These are phyloP conservation scores for Drosophila heteroneura DNA, from an alignment of 2,888 invertebrate species.

Conservation along the genomic window DNA sequence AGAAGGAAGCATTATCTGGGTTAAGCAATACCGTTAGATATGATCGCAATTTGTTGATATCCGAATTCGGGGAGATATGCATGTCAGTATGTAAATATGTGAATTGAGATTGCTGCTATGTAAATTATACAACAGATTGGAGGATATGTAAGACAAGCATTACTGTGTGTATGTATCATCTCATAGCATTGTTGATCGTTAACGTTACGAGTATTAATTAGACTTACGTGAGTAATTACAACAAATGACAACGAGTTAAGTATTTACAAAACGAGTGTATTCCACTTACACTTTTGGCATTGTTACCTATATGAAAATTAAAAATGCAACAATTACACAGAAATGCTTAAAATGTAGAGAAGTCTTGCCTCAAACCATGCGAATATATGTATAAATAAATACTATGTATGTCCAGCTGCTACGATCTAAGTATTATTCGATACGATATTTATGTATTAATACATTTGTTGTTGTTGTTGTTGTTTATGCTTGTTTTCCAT, in stretches of 20 bases:
- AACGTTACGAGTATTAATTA: constrained; percentile 32
- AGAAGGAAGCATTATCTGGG: constrained; percentile 41
- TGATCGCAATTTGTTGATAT: constrained; percentile 36
- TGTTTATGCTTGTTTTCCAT: constrained; percentile 1
- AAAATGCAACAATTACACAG: constrained; percentile 69
- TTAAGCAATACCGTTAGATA: constrained; percentile 52
- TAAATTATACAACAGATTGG: constrained; percentile 42
- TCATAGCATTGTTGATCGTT: background rate
- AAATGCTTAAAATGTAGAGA: constrained; percentile 72
- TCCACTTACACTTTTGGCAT: constrained; percentile 71
- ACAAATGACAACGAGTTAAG: constrained; percentile 71
- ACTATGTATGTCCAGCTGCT: constrained; percentile 50
- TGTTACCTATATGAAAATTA: constrained; percentile 38
- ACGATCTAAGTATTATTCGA: constrained; percentile 56
- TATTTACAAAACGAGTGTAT: constrained; percentile 75
- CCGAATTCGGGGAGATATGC: constrained; percentile 36
- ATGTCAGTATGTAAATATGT: constrained; percentile 32
- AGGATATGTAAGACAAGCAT: constrained; percentile 13
- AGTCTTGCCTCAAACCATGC: constrained; percentile 82
- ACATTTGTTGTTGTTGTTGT: constrained; percentile 36
- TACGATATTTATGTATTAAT: constrained; percentile 62
- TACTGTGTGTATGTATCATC: background rate
- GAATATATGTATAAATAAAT: constrained; percentile 42
- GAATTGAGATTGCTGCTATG: constrained; percentile 16
- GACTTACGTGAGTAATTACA: constrained; percentile 54